Evolutionary conservation across 2,113 vertebrate species (phyloP), one percentile per base, ranked within the genome.

Genomic region (Nasalis larvatus): DNA sequence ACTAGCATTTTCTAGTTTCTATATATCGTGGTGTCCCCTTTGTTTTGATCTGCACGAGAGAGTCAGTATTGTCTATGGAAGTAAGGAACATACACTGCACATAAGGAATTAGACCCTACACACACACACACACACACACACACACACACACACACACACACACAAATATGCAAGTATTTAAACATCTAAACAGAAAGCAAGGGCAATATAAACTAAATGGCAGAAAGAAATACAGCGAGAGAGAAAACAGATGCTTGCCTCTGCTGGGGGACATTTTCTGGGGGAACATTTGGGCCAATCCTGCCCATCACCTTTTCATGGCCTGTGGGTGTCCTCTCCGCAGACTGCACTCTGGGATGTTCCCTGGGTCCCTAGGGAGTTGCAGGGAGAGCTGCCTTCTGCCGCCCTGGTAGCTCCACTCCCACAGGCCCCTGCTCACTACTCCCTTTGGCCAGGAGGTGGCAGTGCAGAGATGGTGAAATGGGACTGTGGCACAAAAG

Each of bases 381-480:
- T 42, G 20, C 1, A 0, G 47, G 35, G 14, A 8, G 45, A 35
- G 69, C n/a, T 4, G 49, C 42, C 42, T 3, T 71, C 35, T 1
- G 77, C n/a, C 56, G 66, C 49, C n/a, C 1, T 21, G 89, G 23
- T 37, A 0, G 25, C 54, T n/a, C 18, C 8, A 32, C 58, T 49
- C 58, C 76, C 82, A 45, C 0, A 47, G 77, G 49, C 40, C 74
- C 66, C 35, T 71, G 93, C n/a, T 68, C 0, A 0, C 37, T 89
- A 10, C 93, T 68, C 2, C 25, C 52, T 81, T 40, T 90, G 97
- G 91, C 97, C 96, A 97, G 97, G 40, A 95, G 97, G 80, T 97
- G 97, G 97, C 96, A 97, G 97, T 13, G 47, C 87, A 80, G 95
- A 94, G 96, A 95, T 23, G 45, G 74, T 56, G 42, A 8, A 8